Evolutionary conservation across 2,888 invertebrate genomes (phyloP).

Genomic region (Anarsia innoxiella): DNA sequence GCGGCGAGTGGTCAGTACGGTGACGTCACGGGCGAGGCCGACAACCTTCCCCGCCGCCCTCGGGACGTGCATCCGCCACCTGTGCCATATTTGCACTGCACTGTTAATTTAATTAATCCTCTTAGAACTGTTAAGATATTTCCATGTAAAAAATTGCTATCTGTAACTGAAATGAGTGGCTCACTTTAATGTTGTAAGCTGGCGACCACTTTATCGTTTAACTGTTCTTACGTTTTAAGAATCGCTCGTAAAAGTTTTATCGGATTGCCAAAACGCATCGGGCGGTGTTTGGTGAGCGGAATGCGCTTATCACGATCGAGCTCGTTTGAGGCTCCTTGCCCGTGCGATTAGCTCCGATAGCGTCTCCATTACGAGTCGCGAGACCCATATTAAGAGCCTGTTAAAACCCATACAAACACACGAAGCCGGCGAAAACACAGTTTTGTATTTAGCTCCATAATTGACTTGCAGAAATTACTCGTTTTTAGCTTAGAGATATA

Average conservation of each 20-base stretch:
- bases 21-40: slow-evolving; percentile 72
- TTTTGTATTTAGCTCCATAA: too few species aligned
- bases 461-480: too few species aligned
- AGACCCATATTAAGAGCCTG: slow-evolving; percentile 1
- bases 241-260: slow-evolving; percentile 9
- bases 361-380: slow-evolving; percentile 2
- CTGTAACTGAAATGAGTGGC: neutral
- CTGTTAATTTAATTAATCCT: slow-evolving; percentile 23
- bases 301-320: slow-evolving; percentile 10
- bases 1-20: slow-evolving; percentile 67
- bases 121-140: neutral
- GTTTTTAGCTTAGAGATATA: too few species aligned
- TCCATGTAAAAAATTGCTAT: neutral
- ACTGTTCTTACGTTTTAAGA: slow-evolving; percentile 2
- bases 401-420: neutral
- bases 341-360: slow-evolving; percentile 7
- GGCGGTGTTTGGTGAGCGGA: slow-evolving; percentile 6
- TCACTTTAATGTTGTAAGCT: neutral
- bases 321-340: slow-evolving; percentile 5
- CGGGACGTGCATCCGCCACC: slow-evolving; percentile 23
- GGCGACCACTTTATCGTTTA: neutral
- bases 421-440: neutral
- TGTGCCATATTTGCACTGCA: slow-evolving; percentile 24
- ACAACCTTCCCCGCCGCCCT: slow-evolving; percentile 55
- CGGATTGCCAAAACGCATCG: slow-evolving; percentile 10